These are phyloP conservation scores for Dinoponera quadriceps DNA, from an alignment of 1,140 invertebrate species.

Conservation along the genomic window DNA sequence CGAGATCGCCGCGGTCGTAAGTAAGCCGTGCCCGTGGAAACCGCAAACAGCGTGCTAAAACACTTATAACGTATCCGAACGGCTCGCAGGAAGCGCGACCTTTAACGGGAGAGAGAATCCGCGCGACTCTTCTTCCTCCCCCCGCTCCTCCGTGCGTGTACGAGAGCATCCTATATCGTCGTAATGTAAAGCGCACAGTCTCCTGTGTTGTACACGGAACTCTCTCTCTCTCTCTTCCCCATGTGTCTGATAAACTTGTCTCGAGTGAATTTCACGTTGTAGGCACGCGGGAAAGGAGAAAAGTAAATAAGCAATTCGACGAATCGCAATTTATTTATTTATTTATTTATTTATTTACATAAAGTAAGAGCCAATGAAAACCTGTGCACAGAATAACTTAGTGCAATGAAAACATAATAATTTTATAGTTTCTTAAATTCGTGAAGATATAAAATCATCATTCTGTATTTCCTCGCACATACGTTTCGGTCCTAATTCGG, in stretches of 20 bases:
- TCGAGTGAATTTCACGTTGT: conserved; percentile 77
- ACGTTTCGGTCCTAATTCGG: no score
- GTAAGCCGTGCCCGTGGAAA: conserved; percentile 46
- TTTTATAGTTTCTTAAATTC: no score
- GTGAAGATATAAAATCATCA: no score
- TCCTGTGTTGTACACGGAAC: conserved; percentile 51
- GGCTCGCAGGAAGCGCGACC: conserved; percentile 59
- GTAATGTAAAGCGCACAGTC: conserved; percentile 60
- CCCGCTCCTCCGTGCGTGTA: conserved; percentile 3
- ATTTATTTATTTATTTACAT: no score
- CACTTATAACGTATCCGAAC: conserved; percentile 49
- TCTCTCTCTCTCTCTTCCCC: conserved; percentile 54
- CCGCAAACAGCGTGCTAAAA: conserved; percentile 59
- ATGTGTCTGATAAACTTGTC: conserved; percentile 80
- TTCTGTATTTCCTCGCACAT: no score
- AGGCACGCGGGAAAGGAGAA: conserved; percentile 26
- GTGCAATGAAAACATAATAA: no score
- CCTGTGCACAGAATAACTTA: no score
- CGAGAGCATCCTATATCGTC: conserved; percentile 30
- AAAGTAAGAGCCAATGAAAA: no score
- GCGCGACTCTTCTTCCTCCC: conserved; percentile 19
- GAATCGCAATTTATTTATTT: background rate
- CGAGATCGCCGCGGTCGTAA: conserved; percentile 53
- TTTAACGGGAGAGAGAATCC: conserved; percentile 57
- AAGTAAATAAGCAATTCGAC: conserved; percentile 45